Evolutionary conservation across 2,113 vertebrate species (phyloP).

Genomic region (Gallinago paraguaiae): DNA sequence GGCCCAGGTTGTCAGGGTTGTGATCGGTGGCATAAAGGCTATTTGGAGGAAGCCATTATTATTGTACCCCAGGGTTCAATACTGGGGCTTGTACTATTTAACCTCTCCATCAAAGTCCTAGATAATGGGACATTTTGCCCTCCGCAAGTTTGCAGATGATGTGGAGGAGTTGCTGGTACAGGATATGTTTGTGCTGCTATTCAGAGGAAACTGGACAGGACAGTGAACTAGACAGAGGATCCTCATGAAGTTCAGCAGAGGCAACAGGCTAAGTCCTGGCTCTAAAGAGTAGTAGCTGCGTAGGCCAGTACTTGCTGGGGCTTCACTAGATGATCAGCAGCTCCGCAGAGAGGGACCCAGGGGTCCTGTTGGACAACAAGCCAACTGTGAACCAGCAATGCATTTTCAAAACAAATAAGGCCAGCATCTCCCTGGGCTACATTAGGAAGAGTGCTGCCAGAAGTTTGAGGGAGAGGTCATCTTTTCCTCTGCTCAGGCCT

Average conservation of each 20-base stretch:
- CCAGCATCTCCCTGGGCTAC: accelerated
- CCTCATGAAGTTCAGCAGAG: background rate
- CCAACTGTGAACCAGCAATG: accelerated
- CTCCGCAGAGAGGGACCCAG: background rate
- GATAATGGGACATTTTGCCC: background rate
- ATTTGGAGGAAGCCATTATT: background rate
- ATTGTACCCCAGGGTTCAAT: background rate
- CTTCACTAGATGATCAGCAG: background rate
- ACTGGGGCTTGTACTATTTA: background rate
- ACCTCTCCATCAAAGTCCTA: background rate
- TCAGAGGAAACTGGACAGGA: background rate
- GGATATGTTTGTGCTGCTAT: background rate
- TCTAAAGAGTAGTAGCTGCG: background rate
- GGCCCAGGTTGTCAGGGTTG: accelerated
- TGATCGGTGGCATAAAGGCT: background rate
- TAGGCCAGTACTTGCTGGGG: background rate
- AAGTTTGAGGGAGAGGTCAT: accelerated
- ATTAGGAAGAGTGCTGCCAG: background rate
- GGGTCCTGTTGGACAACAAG: background rate
- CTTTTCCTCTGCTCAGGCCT: background rate
- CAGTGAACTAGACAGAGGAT: background rate
- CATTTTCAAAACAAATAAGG: background rate
- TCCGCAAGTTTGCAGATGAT: background rate
- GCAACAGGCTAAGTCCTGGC: background rate
- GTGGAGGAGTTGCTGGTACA: background rate